phyloP scores from a whole-genome alignment of 2,113 vertebrate genomes.

The Istiophorus platypterus region DNA sequence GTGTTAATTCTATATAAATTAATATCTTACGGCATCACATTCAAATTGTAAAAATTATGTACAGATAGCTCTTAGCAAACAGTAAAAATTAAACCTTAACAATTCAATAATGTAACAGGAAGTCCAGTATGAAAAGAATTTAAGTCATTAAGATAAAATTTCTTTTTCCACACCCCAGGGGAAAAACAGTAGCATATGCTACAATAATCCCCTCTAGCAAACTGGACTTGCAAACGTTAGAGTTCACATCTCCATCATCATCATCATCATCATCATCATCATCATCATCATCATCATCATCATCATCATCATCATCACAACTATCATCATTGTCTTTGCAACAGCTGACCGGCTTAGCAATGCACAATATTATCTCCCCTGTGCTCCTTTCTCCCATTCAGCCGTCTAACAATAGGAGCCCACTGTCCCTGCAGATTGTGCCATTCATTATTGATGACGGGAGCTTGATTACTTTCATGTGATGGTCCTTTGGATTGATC shows the following conservation, averaged over 20 bases:
- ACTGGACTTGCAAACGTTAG: neutral
- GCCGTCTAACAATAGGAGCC: constrained; percentile 67
- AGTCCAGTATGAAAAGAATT: neutral
- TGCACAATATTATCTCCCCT: constrained; percentile 41
- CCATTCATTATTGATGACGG: constrained; percentile 82
- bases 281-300: constrained; percentile 36
- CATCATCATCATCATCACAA: constrained; percentile 13
- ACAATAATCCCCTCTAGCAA: constrained; percentile 9
- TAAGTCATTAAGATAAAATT: neutral
- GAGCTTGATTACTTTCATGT: constrained; percentile 81
- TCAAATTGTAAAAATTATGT: neutral
- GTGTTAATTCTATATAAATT: neutral
- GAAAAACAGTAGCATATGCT: neutral
- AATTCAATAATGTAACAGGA: neutral
- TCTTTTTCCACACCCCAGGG: neutral
- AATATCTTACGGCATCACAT: neutral
- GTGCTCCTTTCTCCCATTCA: constrained; percentile 64
- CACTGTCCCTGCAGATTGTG: constrained; percentile 63
- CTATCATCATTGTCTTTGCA: constrained; percentile 46
- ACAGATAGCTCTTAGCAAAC: neutral
- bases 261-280: constrained; percentile 31
- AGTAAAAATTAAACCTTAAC: neutral
- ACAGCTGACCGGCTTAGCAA: constrained; percentile 53
- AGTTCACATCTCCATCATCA: constrained; percentile 36
- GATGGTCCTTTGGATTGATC: constrained; percentile 65